A percentile compares a stretch with the other conserved stretches of the same genome.
These are phyloP conservation scores for Tragelaphus oryx DNA, from an alignment of 2,797 vertebrate species.

Conservation along the genomic window DNA sequence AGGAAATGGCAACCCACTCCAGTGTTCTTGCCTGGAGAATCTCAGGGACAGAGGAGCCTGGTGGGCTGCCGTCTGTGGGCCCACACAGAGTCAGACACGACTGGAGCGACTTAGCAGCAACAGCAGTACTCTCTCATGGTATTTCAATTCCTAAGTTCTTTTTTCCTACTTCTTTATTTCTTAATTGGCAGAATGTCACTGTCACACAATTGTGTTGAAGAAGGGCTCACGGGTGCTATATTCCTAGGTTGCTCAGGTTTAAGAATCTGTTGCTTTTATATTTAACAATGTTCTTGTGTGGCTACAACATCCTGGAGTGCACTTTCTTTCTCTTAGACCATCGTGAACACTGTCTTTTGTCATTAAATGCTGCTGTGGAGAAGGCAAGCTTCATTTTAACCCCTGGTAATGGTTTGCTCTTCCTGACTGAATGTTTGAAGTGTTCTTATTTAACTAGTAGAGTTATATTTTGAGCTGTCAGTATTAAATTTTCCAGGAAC, in stretches of 20 bases:
- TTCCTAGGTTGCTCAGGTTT: neutral
- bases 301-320: neutral
- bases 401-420: neutral
- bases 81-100: fast-evolving
- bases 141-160: neutral
- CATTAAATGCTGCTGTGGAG: neutral
- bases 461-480: neutral
- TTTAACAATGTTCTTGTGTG: neutral
- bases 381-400: neutral
- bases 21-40: neutral
- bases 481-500: constrained; percentile 16
- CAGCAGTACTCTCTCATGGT: neutral
- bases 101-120: fast-evolving
- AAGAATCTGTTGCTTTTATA: neutral
- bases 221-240: neutral
- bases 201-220: neutral
- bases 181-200: neutral
- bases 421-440: neutral
- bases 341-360: neutral
- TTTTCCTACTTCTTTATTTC: neutral
- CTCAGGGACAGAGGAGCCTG: neutral
- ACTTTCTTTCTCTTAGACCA: neutral
- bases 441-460: neutral
- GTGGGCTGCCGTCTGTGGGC: neutral
- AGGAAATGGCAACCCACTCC: neutral